Base-by-base conservation (phyloP, 37 sponge, comb jelly and placozoan species). In the Bolinopsis microptera region DNA sequence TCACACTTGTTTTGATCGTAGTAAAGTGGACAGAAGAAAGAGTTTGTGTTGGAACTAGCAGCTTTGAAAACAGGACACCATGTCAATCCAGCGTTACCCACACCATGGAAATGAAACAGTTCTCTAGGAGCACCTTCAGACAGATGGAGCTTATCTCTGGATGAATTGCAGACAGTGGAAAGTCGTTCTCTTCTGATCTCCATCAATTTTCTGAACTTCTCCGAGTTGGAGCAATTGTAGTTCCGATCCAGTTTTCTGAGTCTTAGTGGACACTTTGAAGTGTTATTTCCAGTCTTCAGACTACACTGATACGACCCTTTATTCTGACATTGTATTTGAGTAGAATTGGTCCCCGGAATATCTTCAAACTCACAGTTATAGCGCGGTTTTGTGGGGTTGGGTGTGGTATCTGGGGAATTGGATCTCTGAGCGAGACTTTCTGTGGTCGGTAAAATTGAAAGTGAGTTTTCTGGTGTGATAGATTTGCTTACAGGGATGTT, bases 11-110 rank as follows among this genome's bases (percentile, higher is more conserved):
- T n/a, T 28, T 72, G 21, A 3, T 28, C 31, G 75, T 72, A 72
- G 31, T 72, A 72, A n/a, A 72, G 75, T 21, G 26, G 75, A 21
- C 75, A 72, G 75, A 72, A 72, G 26, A 23, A 72, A n/a, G 75
- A n/a, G 75, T 72, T 72, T 23, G 75, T 72, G 75, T 72, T 72
- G 26, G 75, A 72, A 28, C 75, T 72, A 28, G 31, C 75, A 23
- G 75, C 75, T 28, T 72, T 72, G 75, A 23, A 72, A 21, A 72
- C 75, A 5, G 75, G 75, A 72, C 75, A 72, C 75, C 75, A 72
- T n/a, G 75, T 72, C n/a, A 72, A 2, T 8, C 75, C 75, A 72
- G 3, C 26, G 13, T 5, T 5, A 5, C 75, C 75, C 5, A 72
- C 75, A 8, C 31, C 31, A n/a, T 72, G 31, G 26, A 30, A 72